A percentile compares a stretch with the other conserved stretches of the same genome.
Evolutionary conservation across 1,140 invertebrate species (phyloP).

Genomic region (Drosophila equinoxialis): DNA sequence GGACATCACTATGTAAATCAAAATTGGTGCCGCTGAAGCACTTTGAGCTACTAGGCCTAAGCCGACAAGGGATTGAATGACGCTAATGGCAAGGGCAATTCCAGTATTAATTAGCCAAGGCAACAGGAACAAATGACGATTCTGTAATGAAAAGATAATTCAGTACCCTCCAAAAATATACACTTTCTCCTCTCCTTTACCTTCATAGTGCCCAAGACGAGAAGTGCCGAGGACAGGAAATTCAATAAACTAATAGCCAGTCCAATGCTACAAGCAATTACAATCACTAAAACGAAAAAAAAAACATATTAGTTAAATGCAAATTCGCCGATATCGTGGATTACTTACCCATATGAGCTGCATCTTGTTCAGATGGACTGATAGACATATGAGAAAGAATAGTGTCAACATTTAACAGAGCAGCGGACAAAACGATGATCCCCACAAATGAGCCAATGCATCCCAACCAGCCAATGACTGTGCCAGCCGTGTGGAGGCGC

Average conservation of each 20-base stretch:
- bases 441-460: conserved; percentile 18
- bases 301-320: not conserved
- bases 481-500: conserved; percentile 50
- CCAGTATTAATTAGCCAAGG: conserved; percentile 66
- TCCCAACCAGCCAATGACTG: conserved; percentile 53
- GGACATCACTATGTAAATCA: not conserved
- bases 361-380: not conserved
- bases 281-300: conserved; percentile 29
- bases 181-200: too few relatives aligned
- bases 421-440: conserved; percentile 1
- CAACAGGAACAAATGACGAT: conserved; percentile 61
- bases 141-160: not conserved
- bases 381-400: not conserved
- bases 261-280: conserved; percentile 25
- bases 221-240: conserved; percentile 38
- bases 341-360: not conserved
- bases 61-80: not conserved
- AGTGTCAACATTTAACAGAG: conserved; percentile 19
- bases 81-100: not conserved
- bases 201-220: conserved; percentile 48
- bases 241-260: conserved; percentile 25
- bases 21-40: not conserved
- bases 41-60: not conserved
- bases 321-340: not conserved
- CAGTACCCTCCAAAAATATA: not conserved